A percentile compares a stretch with the other conserved stretches of the same genome.
phyloP scores from a whole-genome alignment of 2,113 vertebrate species.

The Tragelaphus strepsiceros region DNA sequence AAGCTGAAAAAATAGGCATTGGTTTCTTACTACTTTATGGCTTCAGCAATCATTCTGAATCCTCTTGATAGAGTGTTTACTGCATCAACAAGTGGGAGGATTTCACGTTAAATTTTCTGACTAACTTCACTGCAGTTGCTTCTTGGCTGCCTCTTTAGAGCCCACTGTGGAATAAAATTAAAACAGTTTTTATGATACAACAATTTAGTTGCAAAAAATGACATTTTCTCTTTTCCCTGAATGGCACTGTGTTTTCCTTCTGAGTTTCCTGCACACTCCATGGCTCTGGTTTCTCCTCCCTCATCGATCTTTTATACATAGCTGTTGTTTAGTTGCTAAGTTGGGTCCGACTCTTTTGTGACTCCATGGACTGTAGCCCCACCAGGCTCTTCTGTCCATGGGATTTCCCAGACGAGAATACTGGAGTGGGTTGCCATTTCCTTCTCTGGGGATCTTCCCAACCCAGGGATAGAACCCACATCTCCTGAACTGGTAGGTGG shows the following conservation, averaged over 20 bases:
- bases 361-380: neutral
- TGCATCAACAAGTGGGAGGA: neutral
- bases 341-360: fast-evolving
- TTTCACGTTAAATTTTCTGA: conserved; percentile 54
- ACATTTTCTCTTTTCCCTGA: conserved; percentile 6
- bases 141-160: conserved; percentile 46
- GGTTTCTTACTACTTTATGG: conserved; percentile 20
- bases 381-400: neutral
- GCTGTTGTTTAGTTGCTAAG: neutral
- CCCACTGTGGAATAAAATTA: conserved; percentile 66
- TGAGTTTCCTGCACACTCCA: neutral
- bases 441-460: neutral
- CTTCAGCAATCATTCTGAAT: conserved; percentile 26
- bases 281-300: neutral
- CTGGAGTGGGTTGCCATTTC: neutral
- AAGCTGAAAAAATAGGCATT: conserved; percentile 6
- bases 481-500: neutral
- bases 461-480: neutral
- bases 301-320: neutral
- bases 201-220: conserved; percentile 49
- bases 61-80: conserved; percentile 30
- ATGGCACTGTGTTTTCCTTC: neutral
- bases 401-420: neutral
- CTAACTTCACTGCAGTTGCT: conserved; percentile 55
- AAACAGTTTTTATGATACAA: conserved; percentile 61